Percentiles rank a stretch among this genome's conserved stretches.
Conservation (phyloP, 1,140 invertebrate species). For the Paraescarpia echinospica region DNA sequence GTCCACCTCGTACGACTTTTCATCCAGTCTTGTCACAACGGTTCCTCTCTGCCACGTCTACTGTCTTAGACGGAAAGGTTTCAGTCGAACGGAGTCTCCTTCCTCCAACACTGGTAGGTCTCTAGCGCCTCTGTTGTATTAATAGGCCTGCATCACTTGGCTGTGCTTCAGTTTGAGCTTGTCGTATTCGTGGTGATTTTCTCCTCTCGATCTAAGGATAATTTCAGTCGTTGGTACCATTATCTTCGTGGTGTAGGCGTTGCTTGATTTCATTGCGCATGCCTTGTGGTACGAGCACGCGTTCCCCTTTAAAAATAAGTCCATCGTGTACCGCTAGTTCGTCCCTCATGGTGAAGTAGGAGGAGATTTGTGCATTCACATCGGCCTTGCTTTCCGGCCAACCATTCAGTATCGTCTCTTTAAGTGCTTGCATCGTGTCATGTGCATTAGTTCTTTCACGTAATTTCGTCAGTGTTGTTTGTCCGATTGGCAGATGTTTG, state of each 20-base stretch:
- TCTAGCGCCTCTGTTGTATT: too few species aligned
- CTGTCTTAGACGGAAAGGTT: too few species aligned
- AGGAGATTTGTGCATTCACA: background rate
- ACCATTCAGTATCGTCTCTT: background rate
- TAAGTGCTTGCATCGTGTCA: background rate
- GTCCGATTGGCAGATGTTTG: background rate
- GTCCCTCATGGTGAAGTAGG: conserved; percentile 9
- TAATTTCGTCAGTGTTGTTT: background rate
- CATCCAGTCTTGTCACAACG: too few species aligned
- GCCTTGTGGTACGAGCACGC: conserved; percentile 9
- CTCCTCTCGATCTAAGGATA: too few species aligned
- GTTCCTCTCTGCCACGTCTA: too few species aligned
- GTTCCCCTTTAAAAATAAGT: conserved; percentile 10
- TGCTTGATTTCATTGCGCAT: background rate
- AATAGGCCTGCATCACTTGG: too few species aligned
- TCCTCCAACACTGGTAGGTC: too few species aligned
- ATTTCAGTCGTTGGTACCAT: too few species aligned
- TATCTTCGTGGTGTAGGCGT: background rate
- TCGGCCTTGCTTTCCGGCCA: background rate
- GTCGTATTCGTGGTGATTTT: too few species aligned
- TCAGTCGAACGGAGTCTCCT: too few species aligned
- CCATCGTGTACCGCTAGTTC: conserved; percentile 18
- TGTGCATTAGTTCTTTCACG: background rate
- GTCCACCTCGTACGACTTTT: too few species aligned
- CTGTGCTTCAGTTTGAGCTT: too few species aligned